Base-by-base conservation (phyloP, 1,140 invertebrate species). In the Littorina saxatilis region DNA sequence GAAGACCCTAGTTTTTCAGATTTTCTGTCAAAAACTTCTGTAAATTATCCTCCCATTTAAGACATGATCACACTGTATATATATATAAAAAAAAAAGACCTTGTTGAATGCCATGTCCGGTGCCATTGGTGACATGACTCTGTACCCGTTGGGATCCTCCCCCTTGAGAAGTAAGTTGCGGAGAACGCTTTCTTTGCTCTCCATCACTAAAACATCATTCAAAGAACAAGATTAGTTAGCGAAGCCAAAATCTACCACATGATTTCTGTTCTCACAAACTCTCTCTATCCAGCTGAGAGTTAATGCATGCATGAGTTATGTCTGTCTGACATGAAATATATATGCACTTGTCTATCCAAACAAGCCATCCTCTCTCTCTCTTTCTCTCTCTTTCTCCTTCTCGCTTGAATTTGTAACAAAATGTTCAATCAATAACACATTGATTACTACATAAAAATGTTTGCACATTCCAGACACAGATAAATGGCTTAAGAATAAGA, bases 131-230 rank as follows among this genome's bases (percentile, higher is more conserved):
- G 72, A 73, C 37, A 68, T 80, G 43, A 89, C 86, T 50, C 80
- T 83, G 79, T 90, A 91, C 23, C 90, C 89, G 85, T 87, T 61
- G 68, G 61, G 74, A 73, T 91, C 90, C 77, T 91, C 89, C 13
- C 90, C 90, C 35, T 79, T 87, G 72, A 90, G 74, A 35, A 91
- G 81, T 17, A 91, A 81, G 74, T 90, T 90, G 79, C 89, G 85
- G 32, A 91, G 82, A 7, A 91, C 88, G 81, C 89, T 90, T 76
- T 85, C 79, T 43, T 63, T 84, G 70, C 58, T 77, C 37, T n/a
- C 52, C 50, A 50, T 58, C 32, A 23, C 73, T 80, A 37, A 15
- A 43, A 68, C 39, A 70, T 27, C 55, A 58, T 23, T 23, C 20
- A 23, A 23, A 63, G n/a, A 23, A 15, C 29, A 32, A 27, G 5